A percentile compares a stretch with the other conserved stretches of the same genome.
These are phyloP conservation scores for Sebastes cheni DNA, from an alignment of 2,797 vertebrate species.

Conservation along the genomic window DNA sequence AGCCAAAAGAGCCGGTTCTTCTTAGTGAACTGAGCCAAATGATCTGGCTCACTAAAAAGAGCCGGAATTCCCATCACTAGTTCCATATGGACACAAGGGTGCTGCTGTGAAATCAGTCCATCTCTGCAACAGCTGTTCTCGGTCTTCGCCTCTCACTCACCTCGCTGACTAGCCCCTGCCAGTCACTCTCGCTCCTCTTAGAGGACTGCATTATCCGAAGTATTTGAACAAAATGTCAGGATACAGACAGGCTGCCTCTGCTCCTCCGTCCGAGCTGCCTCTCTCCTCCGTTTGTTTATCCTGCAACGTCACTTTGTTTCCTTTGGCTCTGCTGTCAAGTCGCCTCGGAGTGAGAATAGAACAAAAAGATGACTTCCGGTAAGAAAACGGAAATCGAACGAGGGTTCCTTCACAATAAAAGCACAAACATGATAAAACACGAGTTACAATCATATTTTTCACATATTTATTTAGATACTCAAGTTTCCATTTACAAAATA, in stretches of 20 bases:
- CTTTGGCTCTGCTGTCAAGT: slow-evolving; percentile 6
- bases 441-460: slow-evolving; percentile 17
- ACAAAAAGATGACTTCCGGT: slow-evolving; percentile 32
- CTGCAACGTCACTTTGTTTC: slow-evolving; percentile 57
- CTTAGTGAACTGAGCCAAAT: too few species aligned
- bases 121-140: neutral
- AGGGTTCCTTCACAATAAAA: slow-evolving; percentile 22
- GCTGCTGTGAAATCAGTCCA: neutral
- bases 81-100: slow-evolving; percentile 24
- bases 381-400: too few species aligned
- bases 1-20: too few species aligned
- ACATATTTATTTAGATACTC: slow-evolving; percentile 60
- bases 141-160: slow-evolving; percentile 67
- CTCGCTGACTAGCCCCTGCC: slow-evolving; percentile 95
- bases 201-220: slow-evolving; percentile 80
- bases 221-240: neutral
- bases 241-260: neutral
- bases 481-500: slow-evolving; percentile 35
- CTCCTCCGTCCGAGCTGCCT: neutral
- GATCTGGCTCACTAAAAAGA: too few species aligned
- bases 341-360: neutral
- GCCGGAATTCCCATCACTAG: too few species aligned
- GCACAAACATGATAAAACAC: neutral
- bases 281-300: slow-evolving; percentile 60
- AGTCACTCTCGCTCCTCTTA: slow-evolving; percentile 90